Evolutionary conservation across 64 coral and sea anemone species (phyloP), one percentile per base, ranked within the genome.

Genomic region (Montipora sp.): DNA sequence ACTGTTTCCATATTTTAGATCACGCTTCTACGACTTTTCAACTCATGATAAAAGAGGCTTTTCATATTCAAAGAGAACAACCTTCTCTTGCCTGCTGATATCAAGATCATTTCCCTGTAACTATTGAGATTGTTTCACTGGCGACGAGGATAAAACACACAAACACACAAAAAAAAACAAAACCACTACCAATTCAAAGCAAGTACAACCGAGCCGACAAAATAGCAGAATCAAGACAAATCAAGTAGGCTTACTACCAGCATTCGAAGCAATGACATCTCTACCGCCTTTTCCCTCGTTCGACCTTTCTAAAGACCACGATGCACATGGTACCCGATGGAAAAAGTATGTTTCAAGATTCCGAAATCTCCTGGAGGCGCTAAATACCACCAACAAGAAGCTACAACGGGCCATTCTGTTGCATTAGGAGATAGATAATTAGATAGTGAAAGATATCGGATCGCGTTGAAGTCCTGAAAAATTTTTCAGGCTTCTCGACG

Each of bases 341-440:
- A 84, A 84, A 45, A 95, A 95, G 73, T 90, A 80, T 22, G 11
- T 90, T 7, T 4, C 65, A 9, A 13, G 93, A 51, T 95, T 95
- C 15, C 43, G 63, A 65, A 90, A 89, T 7, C 78, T 90, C 1
- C 20, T 93, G 18, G 55, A 88, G 5, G 84, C 92, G 68, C 8
- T 93, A 51, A 49, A 66, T 27, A 72, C 88, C 46, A 50, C 36
- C 11, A 43, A 80, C 22, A 72, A 78, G 50, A 63, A 19, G 67
- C 80, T 79, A 89, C 80, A 95, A 72, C 44, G 80, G 83, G 80
- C 51, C 9, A 5, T 55, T 55, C 51, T 55, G 51, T 55, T 55
- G 9, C 51, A 55, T 55, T 55, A 55, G 5, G 51, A 80, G 89
- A 66, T 3, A 24, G 24, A 24, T 24, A 24, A n/a, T n/a, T n/a